Evolutionary conservation across 1,140 invertebrate genomes (phyloP).

Genomic region (Carposina sasakii): DNA sequence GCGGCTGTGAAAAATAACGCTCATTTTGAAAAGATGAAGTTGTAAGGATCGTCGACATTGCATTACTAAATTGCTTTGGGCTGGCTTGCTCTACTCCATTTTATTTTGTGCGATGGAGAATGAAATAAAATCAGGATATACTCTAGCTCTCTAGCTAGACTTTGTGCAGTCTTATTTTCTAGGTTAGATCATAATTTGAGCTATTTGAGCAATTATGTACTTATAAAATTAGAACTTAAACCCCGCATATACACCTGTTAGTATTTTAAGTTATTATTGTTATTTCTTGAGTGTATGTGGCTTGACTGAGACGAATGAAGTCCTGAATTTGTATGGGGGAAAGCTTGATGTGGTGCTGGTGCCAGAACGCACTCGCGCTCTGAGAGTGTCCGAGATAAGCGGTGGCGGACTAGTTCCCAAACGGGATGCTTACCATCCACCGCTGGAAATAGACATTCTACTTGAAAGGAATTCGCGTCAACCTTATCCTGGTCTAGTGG

Average conservation of each 20-base stretch:
- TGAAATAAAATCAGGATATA: too few relatives aligned
- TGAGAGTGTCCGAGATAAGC: not conserved
- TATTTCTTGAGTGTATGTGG: slow-evolving; percentile 7
- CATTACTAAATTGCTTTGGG: too few relatives aligned
- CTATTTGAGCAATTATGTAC: not conserved
- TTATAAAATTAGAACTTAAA: slow-evolving; percentile 9
- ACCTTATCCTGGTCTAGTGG: not conserved
- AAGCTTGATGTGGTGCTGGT: slow-evolving; percentile 5
- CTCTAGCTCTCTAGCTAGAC: too few relatives aligned
- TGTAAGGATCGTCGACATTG: too few relatives aligned
- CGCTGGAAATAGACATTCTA: not conserved
- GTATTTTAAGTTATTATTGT: slow-evolving; percentile 2
- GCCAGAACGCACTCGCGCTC: not conserved
- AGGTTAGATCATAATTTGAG: slow-evolving; percentile 1
- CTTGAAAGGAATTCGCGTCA: not conserved
- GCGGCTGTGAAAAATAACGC: too few relatives aligned
- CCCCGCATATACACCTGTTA: not conserved
- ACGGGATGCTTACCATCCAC: slow-evolving; percentile 5
- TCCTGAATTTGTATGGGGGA: not conserved
- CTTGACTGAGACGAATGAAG: slow-evolving; percentile 3
- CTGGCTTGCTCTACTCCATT: too few relatives aligned
- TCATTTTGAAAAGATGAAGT: too few relatives aligned
- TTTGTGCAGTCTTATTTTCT: not conserved
- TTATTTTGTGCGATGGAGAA: too few relatives aligned
- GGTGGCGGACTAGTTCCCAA: slow-evolving; percentile 2